Base-by-base conservation (phyloP, 2,113 vertebrate genomes). In the Ovibos moschatus region DNA sequence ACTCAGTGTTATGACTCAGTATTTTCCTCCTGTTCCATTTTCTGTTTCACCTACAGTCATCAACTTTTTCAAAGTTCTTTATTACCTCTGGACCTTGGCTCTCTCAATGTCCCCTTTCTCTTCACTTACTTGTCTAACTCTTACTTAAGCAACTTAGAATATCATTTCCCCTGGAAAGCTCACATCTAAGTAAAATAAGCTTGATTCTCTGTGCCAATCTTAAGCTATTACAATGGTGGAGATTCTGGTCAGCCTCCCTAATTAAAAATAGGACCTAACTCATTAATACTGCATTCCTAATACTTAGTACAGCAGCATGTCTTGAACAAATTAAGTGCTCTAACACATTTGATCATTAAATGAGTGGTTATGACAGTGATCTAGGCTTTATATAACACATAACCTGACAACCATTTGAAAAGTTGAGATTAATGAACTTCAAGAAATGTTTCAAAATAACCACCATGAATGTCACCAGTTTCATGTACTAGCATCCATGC, bases 381-480 rank as follows among this genome's bases (percentile, higher is more conserved):
- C 76, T 58, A 86, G 57, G 57, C 85, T n/a, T 89, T 85, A 8
- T 27, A 17, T 27, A 87, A 58, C 47, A 82, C 8, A 91, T 45
- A 1, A 71, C 30, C 11, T 71, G 43, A 45, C 47, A 96, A 43
- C 74, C 67, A 51, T 53, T 58, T 91, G n/a, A 71, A 12, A 90
- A 89, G 2, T 79, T 62, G 40, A 92, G n/a, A 60, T 43, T 28
- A 43, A 95, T 51, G 45, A 78, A 91, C 90, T 96, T 85, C 11
- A 78, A 62, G 64, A 97, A 94, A 21, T 1, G 30, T 88, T 91
- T 95, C 45, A 30, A 28, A 90, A 7, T 90, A 96, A 94, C 43
- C 64, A 91, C 40, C 64, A 76, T 40, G 64, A 84, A 81, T 94
- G 33, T 97, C 47, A 88, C 51, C 84, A 90, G 87, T 98, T 95